Evolutionary conservation across 1,140 invertebrate genomes (phyloP).

Genomic region (Camponotus pennsylvanicus): DNA sequence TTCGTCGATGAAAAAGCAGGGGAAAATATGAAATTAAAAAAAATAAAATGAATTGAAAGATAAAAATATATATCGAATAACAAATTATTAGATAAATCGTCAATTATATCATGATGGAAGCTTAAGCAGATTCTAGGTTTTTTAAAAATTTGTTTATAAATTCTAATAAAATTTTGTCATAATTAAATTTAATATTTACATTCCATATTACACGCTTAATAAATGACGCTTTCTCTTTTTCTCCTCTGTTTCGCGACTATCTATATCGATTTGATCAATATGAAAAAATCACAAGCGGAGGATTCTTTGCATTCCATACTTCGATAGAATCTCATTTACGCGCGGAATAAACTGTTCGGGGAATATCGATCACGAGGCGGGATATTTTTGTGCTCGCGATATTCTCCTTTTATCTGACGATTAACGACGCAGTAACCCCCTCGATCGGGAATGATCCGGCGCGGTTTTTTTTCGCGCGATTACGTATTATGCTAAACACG

Average conservation of each 20-base stretch:
- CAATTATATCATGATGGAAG: no score
- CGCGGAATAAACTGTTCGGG: slow-evolving; percentile 64
- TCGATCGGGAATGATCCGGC: slow-evolving; percentile 59
- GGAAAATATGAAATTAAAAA: not conserved
- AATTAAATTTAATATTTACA: no score
- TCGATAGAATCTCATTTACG: slow-evolving; percentile 52
- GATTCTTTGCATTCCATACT: slow-evolving; percentile 19
- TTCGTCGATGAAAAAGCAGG: not conserved
- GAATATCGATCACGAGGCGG: slow-evolving; percentile 58
- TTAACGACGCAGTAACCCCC: slow-evolving; percentile 51
- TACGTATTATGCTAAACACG: slow-evolving; percentile 85
- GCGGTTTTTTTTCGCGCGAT: slow-evolving; percentile 66
- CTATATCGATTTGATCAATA: not conserved
- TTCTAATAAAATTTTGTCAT: no score
- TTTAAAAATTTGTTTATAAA: no score
- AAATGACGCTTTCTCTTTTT: no score
- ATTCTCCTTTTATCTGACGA: slow-evolving; percentile 5
- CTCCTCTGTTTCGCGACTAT: not conserved
- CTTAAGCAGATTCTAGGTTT: no score
- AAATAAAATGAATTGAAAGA: no score
- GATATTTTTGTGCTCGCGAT: slow-evolving; percentile 33
- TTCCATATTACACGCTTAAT: no score
- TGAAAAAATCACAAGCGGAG: not conserved
- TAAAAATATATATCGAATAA: no score
- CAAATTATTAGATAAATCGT: not conserved